A percentile compares a stretch with the other conserved stretches of the same genome.
These are phyloP conservation scores for Perizoma affinitatum DNA, from an alignment of 2,888 invertebrate species.

Conservation along the genomic window DNA sequence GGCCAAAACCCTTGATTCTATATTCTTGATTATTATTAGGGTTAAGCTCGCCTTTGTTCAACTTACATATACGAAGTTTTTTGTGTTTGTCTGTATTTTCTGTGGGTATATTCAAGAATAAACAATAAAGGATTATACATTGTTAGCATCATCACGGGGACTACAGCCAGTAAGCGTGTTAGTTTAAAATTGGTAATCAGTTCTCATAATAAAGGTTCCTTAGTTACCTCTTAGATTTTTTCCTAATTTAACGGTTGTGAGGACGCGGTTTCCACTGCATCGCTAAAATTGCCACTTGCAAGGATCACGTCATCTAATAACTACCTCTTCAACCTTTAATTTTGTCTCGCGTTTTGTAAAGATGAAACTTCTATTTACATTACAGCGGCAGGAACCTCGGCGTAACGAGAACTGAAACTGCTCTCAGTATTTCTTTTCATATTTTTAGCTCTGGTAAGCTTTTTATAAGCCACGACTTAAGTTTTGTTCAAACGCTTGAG, in stretches of 20 bases:
- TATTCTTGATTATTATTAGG: no score
- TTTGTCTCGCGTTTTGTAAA: slow-evolving; percentile 32
- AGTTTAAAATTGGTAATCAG: no score
- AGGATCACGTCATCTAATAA: slow-evolving; percentile 37
- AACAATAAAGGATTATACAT: no score
- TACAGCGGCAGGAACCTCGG: slow-evolving; percentile 11
- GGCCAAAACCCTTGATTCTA: no score
- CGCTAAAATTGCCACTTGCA: slow-evolving; percentile 54
- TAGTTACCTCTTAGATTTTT: slow-evolving; percentile 16
- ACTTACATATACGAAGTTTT: no score
- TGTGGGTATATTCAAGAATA: no score
- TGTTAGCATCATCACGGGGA: no score
- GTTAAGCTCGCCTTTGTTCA: no score
- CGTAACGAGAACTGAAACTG: slow-evolving; percentile 13
- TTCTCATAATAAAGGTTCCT: no score
- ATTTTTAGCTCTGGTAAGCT: slow-evolving; percentile 2
- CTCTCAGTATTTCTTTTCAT: slow-evolving; percentile 1
- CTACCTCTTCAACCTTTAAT: slow-evolving; percentile 40
- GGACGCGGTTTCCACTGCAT: slow-evolving; percentile 42
- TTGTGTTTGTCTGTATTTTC: no score
- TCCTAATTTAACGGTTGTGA: slow-evolving; percentile 47
- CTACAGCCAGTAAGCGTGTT: no score
- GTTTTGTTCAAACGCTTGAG: neutral
- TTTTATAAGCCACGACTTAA: neutral
- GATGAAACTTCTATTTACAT: slow-evolving; percentile 25